Conservation (phyloP, 64 coral and sea anemone species). For the Pachyseris speciosa region DNA sequence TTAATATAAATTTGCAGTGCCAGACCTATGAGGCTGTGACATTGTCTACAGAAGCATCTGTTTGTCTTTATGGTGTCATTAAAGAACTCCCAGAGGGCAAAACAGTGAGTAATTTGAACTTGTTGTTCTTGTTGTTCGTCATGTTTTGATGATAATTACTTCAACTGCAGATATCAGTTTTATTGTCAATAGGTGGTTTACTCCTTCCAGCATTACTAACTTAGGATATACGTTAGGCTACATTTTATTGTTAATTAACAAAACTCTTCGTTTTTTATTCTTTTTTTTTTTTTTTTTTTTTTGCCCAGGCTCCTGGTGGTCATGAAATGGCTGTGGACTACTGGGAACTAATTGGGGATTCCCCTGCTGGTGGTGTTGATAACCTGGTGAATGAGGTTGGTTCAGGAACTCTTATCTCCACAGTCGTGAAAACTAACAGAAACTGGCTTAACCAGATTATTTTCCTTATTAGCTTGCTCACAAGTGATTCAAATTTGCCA, state of each 20-base stretch:
- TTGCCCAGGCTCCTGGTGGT: slow-evolving; percentile 90
- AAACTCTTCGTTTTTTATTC: not conserved
- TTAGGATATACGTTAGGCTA: too few species aligned
- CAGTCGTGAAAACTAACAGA: too few species aligned
- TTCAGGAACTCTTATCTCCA: not conserved
- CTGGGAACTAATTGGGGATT: slow-evolving; percentile 94
- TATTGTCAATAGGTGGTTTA: too few species aligned
- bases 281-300: not conserved
- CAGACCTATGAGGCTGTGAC: slow-evolving; percentile 94
- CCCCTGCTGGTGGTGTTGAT: slow-evolving; percentile 94
- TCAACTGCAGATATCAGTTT: not conserved
- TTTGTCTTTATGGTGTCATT: slow-evolving; percentile 89
- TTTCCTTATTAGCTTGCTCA: too few species aligned
- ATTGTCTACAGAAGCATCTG: slow-evolving; percentile 89
- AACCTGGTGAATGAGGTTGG: slow-evolving; percentile 93
- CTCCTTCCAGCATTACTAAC: too few species aligned
- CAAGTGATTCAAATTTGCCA: too few species aligned
- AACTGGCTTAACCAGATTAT: too few species aligned
- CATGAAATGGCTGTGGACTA: slow-evolving; percentile 99
- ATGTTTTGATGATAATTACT: not conserved
- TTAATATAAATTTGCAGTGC: slow-evolving; percentile 56
- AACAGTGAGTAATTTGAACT: slow-evolving; percentile 78
- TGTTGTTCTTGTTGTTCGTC: not conserved
- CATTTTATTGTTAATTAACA: too few species aligned
- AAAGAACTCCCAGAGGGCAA: slow-evolving; percentile 95